Evolutionary conservation across 2,797 vertebrate species (phyloP), one percentile per base, ranked within the genome.

Genomic region (Sternotherus odoratus): DNA sequence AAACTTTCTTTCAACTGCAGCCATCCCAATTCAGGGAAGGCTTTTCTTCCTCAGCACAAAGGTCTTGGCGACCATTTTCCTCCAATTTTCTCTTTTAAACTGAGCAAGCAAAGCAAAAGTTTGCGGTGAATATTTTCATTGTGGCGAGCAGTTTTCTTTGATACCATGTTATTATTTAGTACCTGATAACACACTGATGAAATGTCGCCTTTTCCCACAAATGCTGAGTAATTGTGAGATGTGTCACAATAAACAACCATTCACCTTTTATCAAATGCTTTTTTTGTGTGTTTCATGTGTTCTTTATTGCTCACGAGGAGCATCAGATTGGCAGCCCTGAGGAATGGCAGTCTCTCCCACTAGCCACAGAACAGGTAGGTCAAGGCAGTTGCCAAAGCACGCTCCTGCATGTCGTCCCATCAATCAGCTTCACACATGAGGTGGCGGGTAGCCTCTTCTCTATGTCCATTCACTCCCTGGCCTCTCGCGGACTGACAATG

Each of bases 1-100:
- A 95, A 94, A 90, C 79, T 92, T 94, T 33, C 82, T 96, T 96
- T 95, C 93, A 95, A 85, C 69, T 50, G 53, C 78, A 1, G 1
- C 74, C 79, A 87, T 63, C 39, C 17, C 48, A 28, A 17, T 92
- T 30, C 36, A 28, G 50, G 87, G 49, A 95, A 92, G 81, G 39
- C 24, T 92, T 69, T 93, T 24, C 48, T 89, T 80, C 82, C 93
- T 93, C 85, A 86, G 51, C 46, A 75, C 4, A 30, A 57, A 96
- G 49, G 39, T 89, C 84, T 92, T 93, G 54, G 54, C 43, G 85
- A 84, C 69, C 9, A 5, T 23, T 50, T 53, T 86, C 51, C 82
- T 85, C 49, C 51, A 93, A 6, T 13, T 51, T 69, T n/a, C 30
- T 50, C 12, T 2, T 66, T 17, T 89, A 92, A 91, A 80, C 12